Percentiles rank a stretch among this genome's conserved stretches.
Conservation (phyloP, 2,113 vertebrate species). For the Hyla sarda region DNA sequence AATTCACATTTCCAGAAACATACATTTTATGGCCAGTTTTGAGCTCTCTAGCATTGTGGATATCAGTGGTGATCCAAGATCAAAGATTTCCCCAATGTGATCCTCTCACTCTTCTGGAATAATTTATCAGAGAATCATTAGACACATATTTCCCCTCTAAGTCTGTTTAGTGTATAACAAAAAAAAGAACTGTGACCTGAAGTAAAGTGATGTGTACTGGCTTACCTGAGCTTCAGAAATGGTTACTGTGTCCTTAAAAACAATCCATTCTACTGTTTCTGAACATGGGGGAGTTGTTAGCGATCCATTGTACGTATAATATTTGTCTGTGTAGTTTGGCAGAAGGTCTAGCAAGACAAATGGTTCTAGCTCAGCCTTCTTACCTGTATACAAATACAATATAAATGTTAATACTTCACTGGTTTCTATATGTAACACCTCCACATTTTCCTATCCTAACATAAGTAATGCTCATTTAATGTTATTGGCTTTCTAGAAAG, state of each 20-base stretch:
- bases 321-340: constrained; percentile 90
- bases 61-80: too few relatives aligned
- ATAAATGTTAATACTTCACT: too few relatives aligned
- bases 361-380: constrained; percentile 78
- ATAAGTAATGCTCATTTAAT: not conserved
- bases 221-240: constrained; percentile 91
- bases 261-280: constrained; percentile 93
- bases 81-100: too few relatives aligned
- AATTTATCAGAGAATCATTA: not conserved
- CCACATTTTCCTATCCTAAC: not conserved
- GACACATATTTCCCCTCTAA: not conserved
- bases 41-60: too few relatives aligned
- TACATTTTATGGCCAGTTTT: too few relatives aligned
- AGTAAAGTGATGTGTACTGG: too few relatives aligned
- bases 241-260: constrained; percentile 88
- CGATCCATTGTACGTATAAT: constrained; percentile 94
- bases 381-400: constrained; percentile 81
- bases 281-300: constrained; percentile 90
- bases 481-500: not conserved
- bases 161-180: too few relatives aligned
- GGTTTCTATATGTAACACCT: not conserved
- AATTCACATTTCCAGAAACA: too few relatives aligned
- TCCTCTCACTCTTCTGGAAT: too few relatives aligned
- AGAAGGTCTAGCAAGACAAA: constrained; percentile 85
- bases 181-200: not conserved